phyloP scores from a whole-genome alignment of 2,888 invertebrate genomes.

The Cenopis cana region DNA sequence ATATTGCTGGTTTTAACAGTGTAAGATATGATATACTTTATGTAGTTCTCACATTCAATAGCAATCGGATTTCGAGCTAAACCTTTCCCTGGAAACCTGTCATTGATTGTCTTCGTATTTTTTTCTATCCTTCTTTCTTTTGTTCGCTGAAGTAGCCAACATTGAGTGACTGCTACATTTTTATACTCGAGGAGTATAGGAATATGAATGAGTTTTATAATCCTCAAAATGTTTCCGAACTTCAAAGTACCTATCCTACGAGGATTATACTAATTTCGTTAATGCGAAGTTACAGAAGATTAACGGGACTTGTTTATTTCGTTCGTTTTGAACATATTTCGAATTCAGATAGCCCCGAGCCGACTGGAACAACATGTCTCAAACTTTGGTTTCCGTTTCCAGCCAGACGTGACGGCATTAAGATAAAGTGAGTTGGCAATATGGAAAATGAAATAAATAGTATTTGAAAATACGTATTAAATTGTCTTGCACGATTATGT shows the following conservation, averaged over 20 bases:
- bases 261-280: constrained; percentile 41
- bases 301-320: constrained; percentile 28
- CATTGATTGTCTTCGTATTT: not conserved
- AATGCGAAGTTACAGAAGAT: constrained; percentile 39
- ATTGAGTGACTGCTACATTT: constrained; percentile 8
- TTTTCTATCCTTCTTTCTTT: not conserved
- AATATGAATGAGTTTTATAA: constrained; percentile 26
- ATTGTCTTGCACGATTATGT: no score
- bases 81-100: not conserved
- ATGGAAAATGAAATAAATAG: no score
- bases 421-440: not conserved
- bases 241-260: constrained; percentile 27
- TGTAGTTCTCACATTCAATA: not conserved
- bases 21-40: not conserved
- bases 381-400: no score
- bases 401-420: not conserved
- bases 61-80: not conserved
- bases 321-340: constrained; percentile 1
- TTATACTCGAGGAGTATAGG: constrained; percentile 1
- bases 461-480: no score
- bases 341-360: constrained; percentile 1
- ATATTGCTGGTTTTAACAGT: no score
- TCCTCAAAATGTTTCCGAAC: constrained; percentile 31
- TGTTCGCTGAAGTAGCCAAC: constrained; percentile 2
- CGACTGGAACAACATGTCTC: no score